phyloP scores from a whole-genome alignment of 2,113 vertebrate genomes.

The Meles meles region DNA sequence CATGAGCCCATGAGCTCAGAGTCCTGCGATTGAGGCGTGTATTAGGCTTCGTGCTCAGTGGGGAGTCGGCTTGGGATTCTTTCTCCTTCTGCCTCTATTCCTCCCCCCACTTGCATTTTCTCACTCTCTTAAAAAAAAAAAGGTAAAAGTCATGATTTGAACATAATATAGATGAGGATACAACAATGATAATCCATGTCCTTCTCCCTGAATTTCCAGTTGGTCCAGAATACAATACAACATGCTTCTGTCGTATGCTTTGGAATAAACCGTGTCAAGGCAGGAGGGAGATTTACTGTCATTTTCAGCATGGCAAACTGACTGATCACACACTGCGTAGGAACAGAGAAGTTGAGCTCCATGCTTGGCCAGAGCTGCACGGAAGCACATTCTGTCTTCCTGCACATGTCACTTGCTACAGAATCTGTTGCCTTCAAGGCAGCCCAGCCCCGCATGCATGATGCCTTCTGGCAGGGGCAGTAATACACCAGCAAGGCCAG shows the following conservation, averaged over 20 bases:
- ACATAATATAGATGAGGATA: not conserved
- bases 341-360: not conserved
- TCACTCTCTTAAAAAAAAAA: not conserved
- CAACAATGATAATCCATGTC: not conserved
- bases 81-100: not conserved
- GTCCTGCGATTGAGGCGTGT: not conserved
- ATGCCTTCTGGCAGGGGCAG: not conserved
- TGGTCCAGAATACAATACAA: not conserved
- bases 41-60: not conserved
- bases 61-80: not conserved
- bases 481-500: not conserved
- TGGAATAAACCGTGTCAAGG: not conserved
- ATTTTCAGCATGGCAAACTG: not conserved
- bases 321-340: accelerated
- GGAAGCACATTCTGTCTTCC: accelerated
- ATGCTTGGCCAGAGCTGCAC: accelerated
- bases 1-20: not conserved
- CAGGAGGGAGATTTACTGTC: not conserved
- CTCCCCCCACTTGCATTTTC: not conserved
- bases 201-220: too few relatives aligned
- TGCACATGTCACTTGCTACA: not conserved
- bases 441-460: accelerated
- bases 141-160: not conserved
- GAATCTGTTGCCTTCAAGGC: not conserved
- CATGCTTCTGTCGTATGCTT: accelerated